Base-by-base conservation (phyloP, 2,113 vertebrate genomes). In the Periophthalmodon schlosseri region DNA sequence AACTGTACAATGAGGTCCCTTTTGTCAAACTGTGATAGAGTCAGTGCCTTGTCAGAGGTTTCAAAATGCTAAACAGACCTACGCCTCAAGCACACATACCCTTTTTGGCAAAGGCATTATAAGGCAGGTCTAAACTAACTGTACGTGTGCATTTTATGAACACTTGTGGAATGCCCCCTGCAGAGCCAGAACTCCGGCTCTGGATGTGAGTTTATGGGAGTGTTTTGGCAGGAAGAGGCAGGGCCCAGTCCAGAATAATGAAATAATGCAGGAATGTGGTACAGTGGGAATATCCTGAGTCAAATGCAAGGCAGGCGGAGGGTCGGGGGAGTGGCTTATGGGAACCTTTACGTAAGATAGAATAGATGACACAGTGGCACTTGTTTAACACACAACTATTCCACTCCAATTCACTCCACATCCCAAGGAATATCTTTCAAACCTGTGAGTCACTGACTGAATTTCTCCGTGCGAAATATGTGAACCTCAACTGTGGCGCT, bases 361-460 rank as follows among this genome's bases (percentile, higher is more conserved):
- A 21, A 69, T 68, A 70, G 82, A 79, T 71, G 64, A 79, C 44
- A 77, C 16, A 20, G 13, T 58, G 57, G 34, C 68, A 60, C 50
- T 82, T 79, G 68, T 79, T 49, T 2, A 18, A 33, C 78, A 76
- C 83, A 84, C 77, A 82, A 77, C 54, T 70, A 60, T 75, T 83
- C 50, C 66, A 82, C 71, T 86, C 74, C 39, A 74, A 83, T 87
- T 91, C 82, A 81, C 89, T 86, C 77, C 85, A 87, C 84, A 90
- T 93, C 89, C 85, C 87, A 75, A 86, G 86, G 86, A 92, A 87
- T 85, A 86, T 88, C 85, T 89, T 78, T 86, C 86, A 88, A 88
- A 88, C 87, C 86, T 90, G 90, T 92, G 89, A 92, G 86, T 92
- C 90, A 92, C 89, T 93, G 87, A 90, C 87, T 87, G 89, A 93